Evolutionary conservation across 2,888 invertebrate species (phyloP), one percentile per base, ranked within the genome.

Genomic region (Heteromyza rotundicornis): DNA sequence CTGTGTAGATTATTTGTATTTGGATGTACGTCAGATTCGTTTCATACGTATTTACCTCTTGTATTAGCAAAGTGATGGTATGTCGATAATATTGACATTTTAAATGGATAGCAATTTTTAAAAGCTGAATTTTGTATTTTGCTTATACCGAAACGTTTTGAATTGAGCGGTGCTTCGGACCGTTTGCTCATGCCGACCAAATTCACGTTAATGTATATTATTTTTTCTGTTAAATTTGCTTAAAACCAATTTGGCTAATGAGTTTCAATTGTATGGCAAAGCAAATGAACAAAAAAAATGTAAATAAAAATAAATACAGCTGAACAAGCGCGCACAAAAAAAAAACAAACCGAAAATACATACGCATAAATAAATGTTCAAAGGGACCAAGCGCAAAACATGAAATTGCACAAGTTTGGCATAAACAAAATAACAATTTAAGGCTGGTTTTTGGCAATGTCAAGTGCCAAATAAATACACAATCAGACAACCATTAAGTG

Each of bases 51-150:
- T 40, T 40, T 40, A 40, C 40, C 40, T n/a, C 40, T n/a, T n/a
- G 12, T 40, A 40, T 40, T n/a, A 40, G 40, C n/a, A 10, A 40
- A 40, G 40, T 40, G 10, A 40, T 40, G 10, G 40, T 40, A 10
- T 40, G 40, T n/a, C 40, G 40, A 40, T 40, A 40, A n/a, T 40
- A 40, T 40, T 40, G 40, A 40, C 40, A 40, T 40, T 40, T 40
- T 40, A 40, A 40, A n/a, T 40, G n/a, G 14, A 40, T 40, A 3
- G 3, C 14, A 40, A 40, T n/a, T 10, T 2, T 40, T 10, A 40
- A 40, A 40, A 40, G 40, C 40, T 7, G 40, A 40, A 40, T 40
- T 40, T 40, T 27, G 5, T 27, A 27, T 27, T 27, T 27, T 27
- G 40, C 40, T 10, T n/a, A 40, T 40, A n/a, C n/a, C 14, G n/a